Conservation (phyloP, 2,113 vertebrate species). For the Trichechus manatus region DNA sequence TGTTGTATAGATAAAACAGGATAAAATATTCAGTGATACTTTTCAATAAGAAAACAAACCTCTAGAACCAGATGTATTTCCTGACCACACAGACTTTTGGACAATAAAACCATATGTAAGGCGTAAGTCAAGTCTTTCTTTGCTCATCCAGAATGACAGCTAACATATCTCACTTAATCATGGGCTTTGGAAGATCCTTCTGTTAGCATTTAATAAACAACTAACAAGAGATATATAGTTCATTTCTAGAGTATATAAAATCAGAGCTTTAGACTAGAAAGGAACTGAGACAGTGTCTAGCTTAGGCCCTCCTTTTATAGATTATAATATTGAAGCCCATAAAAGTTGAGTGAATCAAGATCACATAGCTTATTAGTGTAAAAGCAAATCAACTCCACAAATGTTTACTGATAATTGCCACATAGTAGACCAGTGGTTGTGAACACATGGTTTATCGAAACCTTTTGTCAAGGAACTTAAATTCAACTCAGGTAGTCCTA, state of each 20-base stretch:
- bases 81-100: not conserved
- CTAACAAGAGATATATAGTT: not conserved
- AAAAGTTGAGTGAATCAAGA: not conserved
- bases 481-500: not conserved
- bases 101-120: constrained; percentile 8
- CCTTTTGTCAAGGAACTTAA: not conserved
- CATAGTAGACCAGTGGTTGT: not conserved
- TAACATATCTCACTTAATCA: not conserved
- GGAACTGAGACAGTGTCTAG: not conserved
- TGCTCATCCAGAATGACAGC: not conserved
- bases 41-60: constrained; percentile 3
- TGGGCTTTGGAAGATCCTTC: not conserved
- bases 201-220: constrained; percentile 53
- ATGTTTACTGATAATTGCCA: not conserved
- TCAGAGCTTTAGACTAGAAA: not conserved
- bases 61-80: constrained; percentile 36
- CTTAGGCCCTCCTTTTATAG: not conserved
- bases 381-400: not conserved
- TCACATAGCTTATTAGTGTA: not conserved
- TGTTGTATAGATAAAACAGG: not conserved
- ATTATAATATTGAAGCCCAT: not conserved
- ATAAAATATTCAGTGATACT: not conserved
- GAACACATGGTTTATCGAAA: not conserved
- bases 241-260: not conserved
- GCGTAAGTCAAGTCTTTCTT: not conserved